phyloP scores from a whole-genome alignment of 2,113 vertebrate species.

The Centrocercus urophasianus region DNA sequence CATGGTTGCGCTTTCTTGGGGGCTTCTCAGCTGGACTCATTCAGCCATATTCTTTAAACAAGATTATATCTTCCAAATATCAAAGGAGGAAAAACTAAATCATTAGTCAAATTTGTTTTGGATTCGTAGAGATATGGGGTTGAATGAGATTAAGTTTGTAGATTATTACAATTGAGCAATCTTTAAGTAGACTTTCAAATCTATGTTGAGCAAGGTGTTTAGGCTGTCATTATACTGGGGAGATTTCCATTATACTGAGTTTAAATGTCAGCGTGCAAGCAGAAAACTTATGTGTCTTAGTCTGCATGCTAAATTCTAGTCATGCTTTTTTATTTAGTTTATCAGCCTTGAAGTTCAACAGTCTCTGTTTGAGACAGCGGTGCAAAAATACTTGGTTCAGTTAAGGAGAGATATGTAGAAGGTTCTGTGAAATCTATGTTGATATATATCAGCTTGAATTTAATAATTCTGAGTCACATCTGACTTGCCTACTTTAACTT shows the following conservation, averaged over 20 bases:
- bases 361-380: fast-evolving
- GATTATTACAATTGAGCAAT: neutral
- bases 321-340: neutral
- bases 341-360: neutral
- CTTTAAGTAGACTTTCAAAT: neutral
- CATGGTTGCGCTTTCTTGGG: neutral
- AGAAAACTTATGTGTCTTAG: neutral
- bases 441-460: neutral
- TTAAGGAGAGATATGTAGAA: neutral
- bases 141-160: neutral
- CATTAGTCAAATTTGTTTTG: neutral
- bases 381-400: neutral
- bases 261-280: neutral
- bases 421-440: neutral
- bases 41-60: neutral
- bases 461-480: neutral
- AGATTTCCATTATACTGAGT: neutral
- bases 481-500: neutral
- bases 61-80: neutral
- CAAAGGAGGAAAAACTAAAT: neutral
- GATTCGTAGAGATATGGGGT: neutral
- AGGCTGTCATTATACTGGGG: neutral
- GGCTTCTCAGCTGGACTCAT: neutral
- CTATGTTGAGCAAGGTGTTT: neutral
- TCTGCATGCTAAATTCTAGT: neutral